These are phyloP conservation scores for Picus viridis DNA, from an alignment of 2,797 vertebrate species.

Conservation along the genomic window DNA sequence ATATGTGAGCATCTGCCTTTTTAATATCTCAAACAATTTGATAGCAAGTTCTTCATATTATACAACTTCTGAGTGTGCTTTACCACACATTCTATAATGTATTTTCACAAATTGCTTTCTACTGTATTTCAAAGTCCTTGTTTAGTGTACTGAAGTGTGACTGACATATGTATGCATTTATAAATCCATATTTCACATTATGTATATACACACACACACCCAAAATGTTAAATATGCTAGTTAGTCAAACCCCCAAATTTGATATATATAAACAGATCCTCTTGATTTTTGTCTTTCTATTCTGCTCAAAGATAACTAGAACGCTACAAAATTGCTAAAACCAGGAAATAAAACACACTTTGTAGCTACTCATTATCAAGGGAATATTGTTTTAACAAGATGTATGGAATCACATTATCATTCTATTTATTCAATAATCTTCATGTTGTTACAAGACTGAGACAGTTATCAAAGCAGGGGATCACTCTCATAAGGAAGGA, in stretches of 20 bases:
- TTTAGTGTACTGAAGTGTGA: not conserved
- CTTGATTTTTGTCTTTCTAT: not conserved
- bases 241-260: not conserved
- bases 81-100: not conserved
- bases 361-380: not conserved
- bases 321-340: not conserved
- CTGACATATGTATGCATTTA: not conserved
- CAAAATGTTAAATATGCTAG: not conserved
- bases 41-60: not conserved
- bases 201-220: not conserved
- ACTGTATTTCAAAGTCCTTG: not conserved
- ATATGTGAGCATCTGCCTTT: slow-evolving; percentile 17
- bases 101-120: not conserved
- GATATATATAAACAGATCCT: not conserved
- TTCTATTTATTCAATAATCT: slow-evolving; percentile 58
- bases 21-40: not conserved
- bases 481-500: not conserved
- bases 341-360: slow-evolving; percentile 9
- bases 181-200: not conserved
- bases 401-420: slow-evolving; percentile 24
- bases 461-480: slow-evolving; percentile 41
- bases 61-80: not conserved
- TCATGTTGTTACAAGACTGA: slow-evolving; percentile 41
- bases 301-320: not conserved
- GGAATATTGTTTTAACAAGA: slow-evolving; percentile 21